Evolutionary conservation across 2,797 vertebrate genomes (phyloP), one percentile per base, ranked within the genome.

Genomic region (Rhincodon typus): DNA sequence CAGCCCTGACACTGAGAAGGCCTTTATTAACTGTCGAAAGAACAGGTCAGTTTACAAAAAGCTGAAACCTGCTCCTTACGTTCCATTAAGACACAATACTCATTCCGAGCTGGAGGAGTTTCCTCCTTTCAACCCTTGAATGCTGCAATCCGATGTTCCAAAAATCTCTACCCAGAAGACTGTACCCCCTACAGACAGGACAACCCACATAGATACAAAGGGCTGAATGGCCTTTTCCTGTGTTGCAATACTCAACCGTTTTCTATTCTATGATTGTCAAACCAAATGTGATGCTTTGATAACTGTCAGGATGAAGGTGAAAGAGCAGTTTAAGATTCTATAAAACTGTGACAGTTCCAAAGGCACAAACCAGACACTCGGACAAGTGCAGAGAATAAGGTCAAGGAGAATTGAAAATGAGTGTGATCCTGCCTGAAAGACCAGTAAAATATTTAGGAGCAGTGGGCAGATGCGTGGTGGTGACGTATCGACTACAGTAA

Each of bases 401-500:
- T 38, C 17, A 5, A 23, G 34, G 53, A 91, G 7, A n/a, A 93
- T 19, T 93, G 90, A 67, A 67, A 67, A 62, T n/a, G 34, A 90
- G 87, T 57, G 23, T 7, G 62, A 69, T 62, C 23, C 7, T 42
- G 90, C n/a, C n/a, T 69, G n/a, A 38, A 42, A n/a, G 66, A 42
- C 12, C n/a, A 38, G 66, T 93, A 69, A 93, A 93, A 93, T 93
- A 93, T 93, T 93, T 93, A 93, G 21, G 38, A 93, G 90, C 62
- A n/a, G n/a, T 69, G 90, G 21, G 62, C 34, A 69, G 66, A 25
- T 69, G 53, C 10, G 15, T 62, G 86, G 30, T 62, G 90, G 19
- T 42, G 38, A 93, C 23, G 90, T 69, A 69, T n/a, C 2, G 12
- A 3, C 90, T 69, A 5, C 90, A 42, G 90, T 93, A 93, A 93